Conservation (phyloP, 2,113 vertebrate species). For the Dasyurus viverrinus region DNA sequence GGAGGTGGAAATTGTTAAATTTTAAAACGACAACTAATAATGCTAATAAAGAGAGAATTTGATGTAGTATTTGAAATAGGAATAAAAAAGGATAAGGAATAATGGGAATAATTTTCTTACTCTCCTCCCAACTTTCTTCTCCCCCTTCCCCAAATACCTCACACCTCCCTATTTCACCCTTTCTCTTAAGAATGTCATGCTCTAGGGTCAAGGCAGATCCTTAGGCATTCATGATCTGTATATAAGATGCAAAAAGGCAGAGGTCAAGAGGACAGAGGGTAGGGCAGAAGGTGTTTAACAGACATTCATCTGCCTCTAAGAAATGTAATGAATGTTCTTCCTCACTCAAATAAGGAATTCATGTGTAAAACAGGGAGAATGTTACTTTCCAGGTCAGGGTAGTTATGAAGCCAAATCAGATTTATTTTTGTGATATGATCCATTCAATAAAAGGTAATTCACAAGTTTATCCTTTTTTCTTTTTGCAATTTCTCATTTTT, state of each 20-base stretch:
- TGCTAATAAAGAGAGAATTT: neutral
- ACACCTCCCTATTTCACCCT: too few species aligned
- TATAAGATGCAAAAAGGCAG: neutral
- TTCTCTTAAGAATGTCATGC: neutral
- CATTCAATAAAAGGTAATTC: neutral
- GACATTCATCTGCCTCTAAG: neutral
- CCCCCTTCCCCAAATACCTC: neutral
- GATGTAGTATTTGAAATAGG: neutral
- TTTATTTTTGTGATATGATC: neutral
- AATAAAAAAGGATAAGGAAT: neutral
- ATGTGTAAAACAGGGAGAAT: conserved; percentile 8
- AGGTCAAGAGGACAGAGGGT: neutral
- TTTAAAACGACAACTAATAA: neutral
- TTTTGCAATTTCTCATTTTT: conserved; percentile 54
- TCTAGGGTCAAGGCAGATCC: conserved; percentile 24
- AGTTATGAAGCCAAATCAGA: conserved; percentile 12
- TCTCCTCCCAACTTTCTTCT: neutral
- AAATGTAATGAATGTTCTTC: conserved; percentile 18
- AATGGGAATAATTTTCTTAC: neutral
- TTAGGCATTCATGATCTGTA: neutral
- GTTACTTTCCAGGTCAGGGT: neutral
- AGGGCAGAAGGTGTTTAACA: neutral
- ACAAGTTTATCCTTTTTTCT: neutral
- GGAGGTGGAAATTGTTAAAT: neutral
- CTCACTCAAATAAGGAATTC: neutral